phyloP scores from a whole-genome alignment of 2,113 vertebrate species.

The Hypocryptadius cinnamomeus region DNA sequence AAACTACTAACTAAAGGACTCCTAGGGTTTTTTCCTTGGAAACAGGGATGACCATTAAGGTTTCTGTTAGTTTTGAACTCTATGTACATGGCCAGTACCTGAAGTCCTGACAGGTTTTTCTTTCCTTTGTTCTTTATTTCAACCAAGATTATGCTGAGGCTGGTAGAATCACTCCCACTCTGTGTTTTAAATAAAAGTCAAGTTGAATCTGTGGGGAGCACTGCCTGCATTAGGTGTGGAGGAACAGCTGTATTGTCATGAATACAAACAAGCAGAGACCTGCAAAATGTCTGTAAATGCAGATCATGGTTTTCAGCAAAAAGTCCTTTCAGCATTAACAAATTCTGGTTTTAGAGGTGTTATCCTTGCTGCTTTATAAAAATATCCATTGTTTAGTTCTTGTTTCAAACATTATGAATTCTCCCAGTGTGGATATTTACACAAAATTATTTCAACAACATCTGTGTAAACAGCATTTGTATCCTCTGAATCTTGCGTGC shows the following conservation, averaged over 20 bases:
- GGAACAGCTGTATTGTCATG: background rate
- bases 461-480: background rate
- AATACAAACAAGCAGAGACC: conserved; percentile 28
- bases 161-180: background rate
- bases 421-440: background rate
- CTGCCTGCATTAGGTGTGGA: background rate
- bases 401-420: background rate
- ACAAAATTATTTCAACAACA: background rate
- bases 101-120: background rate
- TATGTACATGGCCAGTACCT: rapidly evolving
- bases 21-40: background rate
- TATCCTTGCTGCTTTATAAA: background rate
- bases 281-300: background rate
- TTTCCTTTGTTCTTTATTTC: background rate
- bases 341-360: background rate
- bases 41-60: background rate
- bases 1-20: background rate
- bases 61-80: background rate
- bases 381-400: background rate
- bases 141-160: background rate
- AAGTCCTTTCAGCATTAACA: background rate
- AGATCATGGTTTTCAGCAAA: background rate
- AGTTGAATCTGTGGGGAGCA: background rate
- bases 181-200: background rate
- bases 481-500: background rate